Base-by-base conservation (phyloP, 2,888 invertebrate species). In the Caenorhabditis japonica region DNA sequence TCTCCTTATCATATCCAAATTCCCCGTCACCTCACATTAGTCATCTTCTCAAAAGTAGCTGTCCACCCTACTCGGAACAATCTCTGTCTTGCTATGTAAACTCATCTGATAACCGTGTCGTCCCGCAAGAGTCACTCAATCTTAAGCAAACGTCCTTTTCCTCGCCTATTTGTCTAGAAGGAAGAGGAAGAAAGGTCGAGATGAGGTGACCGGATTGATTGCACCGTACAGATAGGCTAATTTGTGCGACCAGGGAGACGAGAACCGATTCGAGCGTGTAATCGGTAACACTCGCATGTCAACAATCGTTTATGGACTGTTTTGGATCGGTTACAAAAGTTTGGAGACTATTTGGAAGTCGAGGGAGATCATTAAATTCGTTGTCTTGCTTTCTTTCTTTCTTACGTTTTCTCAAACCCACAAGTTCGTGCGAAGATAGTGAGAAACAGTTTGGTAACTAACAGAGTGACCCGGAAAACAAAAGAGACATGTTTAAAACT, bases 231-330 rank as follows among this genome's bases (percentile, higher is more conserved):
- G 64, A 64, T 64, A 64, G 64, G 64, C 55, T 64, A 64, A 64
- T 64, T 64, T 64, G 47, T 49, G 53, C 46, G 36, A 27, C 25
- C 27, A 47, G 30, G 38, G 53, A 38, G 36, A 27, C 25, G 47
- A 47, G 30, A 44, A 62, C 55, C 64, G 64, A 55, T 47, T 43
- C 55, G 56, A 41, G 64, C 64, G 64, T 64, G 64, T 64, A 64
- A 64, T 64, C 64, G 64, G 64, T 64, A 64, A 64, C 64, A 64
- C 55, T 61, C 61, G 61, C 61, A 61, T 64, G 64, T 56, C 64
- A 56, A 64, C 64, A 64, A 43, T 27, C 43, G 53, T 56, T 43
- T 56, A 56, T 34, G 56, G 44, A 39, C 56, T 10, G 30, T 7
- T 44, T 43, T n/a, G n/a, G n/a, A 39, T 56, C 56, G 10, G 43